Evolutionary conservation across 2,888 invertebrate species (phyloP).

Genomic region (Thereva nobilitata): DNA sequence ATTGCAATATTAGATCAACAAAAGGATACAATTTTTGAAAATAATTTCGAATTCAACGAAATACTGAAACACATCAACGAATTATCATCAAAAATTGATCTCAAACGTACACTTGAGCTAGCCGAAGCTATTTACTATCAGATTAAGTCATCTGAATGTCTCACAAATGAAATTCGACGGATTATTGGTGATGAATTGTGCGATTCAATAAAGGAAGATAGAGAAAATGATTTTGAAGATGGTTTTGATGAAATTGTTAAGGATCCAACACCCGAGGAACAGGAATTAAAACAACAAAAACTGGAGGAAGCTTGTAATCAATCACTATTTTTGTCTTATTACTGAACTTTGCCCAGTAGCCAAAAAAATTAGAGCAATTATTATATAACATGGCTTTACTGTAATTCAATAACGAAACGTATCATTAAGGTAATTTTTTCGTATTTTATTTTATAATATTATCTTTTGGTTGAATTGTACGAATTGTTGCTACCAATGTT

Average conservation of each 20-base stretch:
- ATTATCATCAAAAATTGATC: slow-evolving; percentile 81
- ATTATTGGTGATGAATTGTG: slow-evolving; percentile 68
- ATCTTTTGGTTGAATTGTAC: too few relatives aligned
- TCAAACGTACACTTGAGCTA: slow-evolving; percentile 77
- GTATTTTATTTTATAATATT: too few relatives aligned
- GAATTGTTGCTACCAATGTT: too few relatives aligned
- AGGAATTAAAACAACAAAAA: slow-evolving; percentile 53
- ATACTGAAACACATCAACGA: slow-evolving; percentile 97
- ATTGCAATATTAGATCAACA: slow-evolving; percentile 92
- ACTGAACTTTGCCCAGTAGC: too few relatives aligned
- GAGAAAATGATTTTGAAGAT: slow-evolving; percentile 53
- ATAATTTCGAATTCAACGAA: slow-evolving; percentile 93
- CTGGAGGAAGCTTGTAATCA: slow-evolving; percentile 57
- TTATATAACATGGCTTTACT: too few relatives aligned
- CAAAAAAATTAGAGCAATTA: too few relatives aligned
- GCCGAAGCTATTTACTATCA: slow-evolving; percentile 95
- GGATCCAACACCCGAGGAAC: slow-evolving; percentile 51
- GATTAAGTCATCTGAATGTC: slow-evolving; percentile 70
- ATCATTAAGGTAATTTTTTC: too few relatives aligned
- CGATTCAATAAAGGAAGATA: slow-evolving; percentile 19
- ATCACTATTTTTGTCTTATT: slow-evolving; percentile 51
- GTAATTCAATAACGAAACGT: too few relatives aligned
- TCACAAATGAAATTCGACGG: slow-evolving; percentile 72
- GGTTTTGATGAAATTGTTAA: slow-evolving; percentile 52
- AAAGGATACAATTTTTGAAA: slow-evolving; percentile 84